Evolutionary conservation across 2,888 invertebrate genomes (phyloP).

Genomic region (Protodeltote pygarga): DNA sequence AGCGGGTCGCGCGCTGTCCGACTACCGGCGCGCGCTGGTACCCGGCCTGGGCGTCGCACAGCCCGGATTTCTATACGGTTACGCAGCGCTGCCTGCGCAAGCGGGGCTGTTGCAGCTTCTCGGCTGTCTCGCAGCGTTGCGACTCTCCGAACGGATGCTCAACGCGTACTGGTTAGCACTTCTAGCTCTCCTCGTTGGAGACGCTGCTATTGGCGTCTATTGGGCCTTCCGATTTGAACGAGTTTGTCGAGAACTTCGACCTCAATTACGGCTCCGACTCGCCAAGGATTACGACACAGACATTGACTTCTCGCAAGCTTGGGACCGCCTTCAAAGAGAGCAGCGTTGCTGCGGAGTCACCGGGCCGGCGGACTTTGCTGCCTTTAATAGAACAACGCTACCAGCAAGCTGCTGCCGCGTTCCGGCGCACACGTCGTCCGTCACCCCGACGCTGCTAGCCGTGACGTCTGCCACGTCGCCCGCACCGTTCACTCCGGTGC

Average conservation of each 20-base stretch:
- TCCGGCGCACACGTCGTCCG: constrained; percentile 74
- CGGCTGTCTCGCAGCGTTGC: constrained; percentile 93
- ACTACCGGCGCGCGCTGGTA: constrained; percentile 90
- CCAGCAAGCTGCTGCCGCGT: constrained; percentile 82
- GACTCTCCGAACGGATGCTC: constrained; percentile 92
- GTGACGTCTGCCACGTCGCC: constrained; percentile 72
- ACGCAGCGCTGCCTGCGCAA: constrained; percentile 92
- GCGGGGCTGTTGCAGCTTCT: constrained; percentile 90
- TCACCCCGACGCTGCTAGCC: constrained; percentile 83
- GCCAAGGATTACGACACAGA: constrained; percentile 91
- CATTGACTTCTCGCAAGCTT: constrained; percentile 90
- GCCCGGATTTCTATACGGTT: constrained; percentile 94
- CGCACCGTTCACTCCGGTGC: constrained; percentile 72
- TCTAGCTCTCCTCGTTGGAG: constrained; percentile 92
- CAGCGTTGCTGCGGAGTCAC: constrained; percentile 93
- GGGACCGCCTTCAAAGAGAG: constrained; percentile 92
- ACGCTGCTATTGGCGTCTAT: constrained; percentile 93
- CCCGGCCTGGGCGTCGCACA: constrained; percentile 92
- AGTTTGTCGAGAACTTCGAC: constrained; percentile 91
- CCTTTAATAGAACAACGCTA: constrained; percentile 74
- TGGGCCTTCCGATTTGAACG: constrained; percentile 94
- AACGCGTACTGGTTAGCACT: constrained; percentile 95
- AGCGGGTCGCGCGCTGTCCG: constrained; percentile 90
- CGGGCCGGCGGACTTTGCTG: constrained; percentile 86
- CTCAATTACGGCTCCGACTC: constrained; percentile 88